Evolutionary conservation across 2,888 invertebrate genomes (phyloP), one percentile per base, ranked within the genome.

Genomic region (Agrochola circellaris): DNA sequence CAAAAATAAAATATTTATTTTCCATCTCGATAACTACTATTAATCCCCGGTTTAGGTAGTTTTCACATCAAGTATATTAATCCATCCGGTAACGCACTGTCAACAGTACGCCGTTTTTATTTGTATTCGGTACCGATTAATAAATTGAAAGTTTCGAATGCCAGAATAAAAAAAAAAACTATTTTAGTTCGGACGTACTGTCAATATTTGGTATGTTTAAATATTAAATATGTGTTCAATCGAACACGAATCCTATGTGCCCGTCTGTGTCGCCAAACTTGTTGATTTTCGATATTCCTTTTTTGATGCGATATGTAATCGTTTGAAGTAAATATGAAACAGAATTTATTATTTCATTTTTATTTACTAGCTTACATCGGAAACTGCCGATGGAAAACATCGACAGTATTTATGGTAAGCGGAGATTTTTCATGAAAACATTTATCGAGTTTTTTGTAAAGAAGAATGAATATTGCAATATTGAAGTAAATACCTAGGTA

Each of bases 261-360:
- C 67, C 30, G 70, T 38, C 76, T 77, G 54, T 84, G 85, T 87
- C 82, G 77, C 73, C 76, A 82, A 87, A 87, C 79, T 86, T 88
- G 87, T 90, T 91, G 88, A 91, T 87, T 89, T 88, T 84, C 61
- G 42, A 64, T 89, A 88, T 88, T 86, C 87, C 85, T 89, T 86
- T 51, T 91, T 89, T 88, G 89, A 87, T 86, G 79, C 83, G 85
- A 85, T 89, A 86, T 90, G 89, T 89, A 90, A 88, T 88, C 90
- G 87, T 88, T 90, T 90, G 87, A 83, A 79, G 81, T 82, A 83
- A 88, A 90, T 85, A 89, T 85, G 88, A 87, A 90, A 88, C 88
- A 80, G 89, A 91, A 90, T 92, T 87, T 90, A 87, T 88, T 86
- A 90, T 89, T 86, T 78, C 82, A 71, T 72, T 84, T 83, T 84